phyloP scores from a whole-genome alignment of 1,140 invertebrate genomes.

The Chrysopa pallens region DNA sequence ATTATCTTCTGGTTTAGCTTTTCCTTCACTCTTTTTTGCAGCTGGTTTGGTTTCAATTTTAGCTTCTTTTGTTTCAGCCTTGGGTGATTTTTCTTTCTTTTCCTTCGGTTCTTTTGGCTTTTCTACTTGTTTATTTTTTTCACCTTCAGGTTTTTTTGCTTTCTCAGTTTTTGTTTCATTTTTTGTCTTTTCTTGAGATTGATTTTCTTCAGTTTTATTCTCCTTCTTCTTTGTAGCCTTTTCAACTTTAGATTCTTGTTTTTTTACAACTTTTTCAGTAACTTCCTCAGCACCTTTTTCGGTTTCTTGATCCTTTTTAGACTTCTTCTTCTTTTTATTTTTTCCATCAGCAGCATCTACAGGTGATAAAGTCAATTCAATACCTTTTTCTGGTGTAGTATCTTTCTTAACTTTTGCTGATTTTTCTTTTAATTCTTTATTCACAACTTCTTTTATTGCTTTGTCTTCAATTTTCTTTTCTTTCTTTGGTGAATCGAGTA shows the following conservation, averaged over 20 bases:
- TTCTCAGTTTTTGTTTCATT: constrained; percentile 15
- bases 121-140: constrained; percentile 11
- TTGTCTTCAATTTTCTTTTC: constrained; percentile 22
- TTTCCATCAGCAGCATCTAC: constrained; percentile 5
- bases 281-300: constrained; percentile 14
- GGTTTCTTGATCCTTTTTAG: constrained; percentile 7
- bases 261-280: constrained; percentile 11
- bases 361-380: constrained; percentile 4
- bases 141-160: constrained; percentile 15
- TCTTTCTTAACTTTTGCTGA: constrained; percentile 17
- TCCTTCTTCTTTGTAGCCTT: constrained; percentile 17
- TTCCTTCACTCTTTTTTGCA: not conserved
- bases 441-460: constrained; percentile 27
- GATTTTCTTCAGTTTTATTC: constrained; percentile 4
- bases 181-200: constrained; percentile 24
- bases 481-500: constrained; percentile 5
- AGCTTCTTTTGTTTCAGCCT: not conserved
- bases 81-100: not conserved
- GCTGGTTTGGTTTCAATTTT: not conserved
- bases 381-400: constrained; percentile 19
- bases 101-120: constrained; percentile 7
- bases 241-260: constrained; percentile 22
- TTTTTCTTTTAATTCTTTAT: constrained; percentile 29
- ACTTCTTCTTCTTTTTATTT: constrained; percentile 7
- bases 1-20: no score